These are phyloP conservation scores for Nothocercus nigrocapillus DNA, from an alignment of 2,113 vertebrate genomes.

Conservation along the genomic window DNA sequence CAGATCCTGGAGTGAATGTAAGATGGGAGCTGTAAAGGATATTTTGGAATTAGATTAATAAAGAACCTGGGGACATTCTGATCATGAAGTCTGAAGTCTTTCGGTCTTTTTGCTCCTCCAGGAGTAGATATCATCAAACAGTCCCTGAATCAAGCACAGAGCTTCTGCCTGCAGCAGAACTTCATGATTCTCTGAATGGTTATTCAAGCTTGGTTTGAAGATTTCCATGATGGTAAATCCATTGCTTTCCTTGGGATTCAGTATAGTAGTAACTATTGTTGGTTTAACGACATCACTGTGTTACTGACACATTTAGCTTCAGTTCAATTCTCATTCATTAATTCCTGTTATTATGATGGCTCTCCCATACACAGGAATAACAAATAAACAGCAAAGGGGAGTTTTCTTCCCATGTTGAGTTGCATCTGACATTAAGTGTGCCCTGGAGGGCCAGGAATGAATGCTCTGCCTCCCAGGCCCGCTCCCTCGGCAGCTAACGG, in stretches of 20 bases:
- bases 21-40: neutral
- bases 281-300: neutral
- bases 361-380: neutral
- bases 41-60: neutral
- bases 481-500: neutral
- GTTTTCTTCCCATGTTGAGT: neutral
- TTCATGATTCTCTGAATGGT: neutral
- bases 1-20: neutral
- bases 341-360: neutral
- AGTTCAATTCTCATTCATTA: neutral
- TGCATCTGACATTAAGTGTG: neutral
- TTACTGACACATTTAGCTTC: neutral
- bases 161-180: neutral
- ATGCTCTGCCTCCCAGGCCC: neutral
- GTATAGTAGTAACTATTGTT: neutral
- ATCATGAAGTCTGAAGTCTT: neutral
- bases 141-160: neutral
- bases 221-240: neutral
- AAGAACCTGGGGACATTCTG: neutral
- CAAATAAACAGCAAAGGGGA: rapidly evolving
- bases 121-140: too few species aligned
- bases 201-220: neutral
- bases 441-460: neutral
- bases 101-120: neutral
- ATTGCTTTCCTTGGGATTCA: neutral